These are phyloP conservation scores for Cephonodes hylas DNA, from an alignment of 2,888 invertebrate genomes.

Conservation along the genomic window DNA sequence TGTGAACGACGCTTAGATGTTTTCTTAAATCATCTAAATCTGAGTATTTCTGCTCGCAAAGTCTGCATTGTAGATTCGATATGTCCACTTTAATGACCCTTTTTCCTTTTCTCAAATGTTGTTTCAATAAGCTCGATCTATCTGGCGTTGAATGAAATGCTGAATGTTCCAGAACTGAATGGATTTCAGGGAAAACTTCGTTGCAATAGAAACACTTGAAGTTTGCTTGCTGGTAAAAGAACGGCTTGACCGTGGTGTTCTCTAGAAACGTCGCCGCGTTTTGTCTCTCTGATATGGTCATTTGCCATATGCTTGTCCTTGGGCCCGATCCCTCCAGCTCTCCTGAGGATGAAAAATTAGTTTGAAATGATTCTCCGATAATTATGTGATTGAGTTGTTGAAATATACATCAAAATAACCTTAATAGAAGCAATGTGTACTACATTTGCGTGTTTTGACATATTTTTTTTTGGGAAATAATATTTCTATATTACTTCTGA, in stretches of 20 bases:
- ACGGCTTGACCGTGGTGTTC: constrained; percentile 64
- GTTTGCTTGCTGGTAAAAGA: constrained; percentile 71
- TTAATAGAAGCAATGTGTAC: too few species aligned
- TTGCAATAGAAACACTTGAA: constrained; percentile 75
- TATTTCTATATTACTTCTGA: too few species aligned
- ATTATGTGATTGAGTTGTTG: not conserved
- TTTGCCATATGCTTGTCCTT: constrained; percentile 71
- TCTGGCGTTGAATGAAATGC: constrained; percentile 53
- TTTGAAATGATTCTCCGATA: not conserved
- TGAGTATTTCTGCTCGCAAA: constrained; percentile 63
- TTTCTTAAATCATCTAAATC: constrained; percentile 64
- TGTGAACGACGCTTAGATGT: constrained; percentile 55
- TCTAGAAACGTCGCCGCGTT: constrained; percentile 72
- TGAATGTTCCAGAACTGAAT: constrained; percentile 59
- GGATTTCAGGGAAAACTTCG: constrained; percentile 65
- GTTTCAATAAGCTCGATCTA: constrained; percentile 54
- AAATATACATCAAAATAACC: not conserved
- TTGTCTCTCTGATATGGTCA: constrained; percentile 70
- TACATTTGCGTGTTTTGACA: too few species aligned
- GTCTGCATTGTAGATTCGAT: constrained; percentile 60
- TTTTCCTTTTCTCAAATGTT: constrained; percentile 67
- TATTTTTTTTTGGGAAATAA: too few species aligned
- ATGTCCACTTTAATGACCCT: constrained; percentile 72
- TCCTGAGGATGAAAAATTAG: constrained; percentile 39
- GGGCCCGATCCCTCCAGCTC: constrained; percentile 37